Conservation (phyloP, 1,140 invertebrate species). For the Lineus longissimus region DNA sequence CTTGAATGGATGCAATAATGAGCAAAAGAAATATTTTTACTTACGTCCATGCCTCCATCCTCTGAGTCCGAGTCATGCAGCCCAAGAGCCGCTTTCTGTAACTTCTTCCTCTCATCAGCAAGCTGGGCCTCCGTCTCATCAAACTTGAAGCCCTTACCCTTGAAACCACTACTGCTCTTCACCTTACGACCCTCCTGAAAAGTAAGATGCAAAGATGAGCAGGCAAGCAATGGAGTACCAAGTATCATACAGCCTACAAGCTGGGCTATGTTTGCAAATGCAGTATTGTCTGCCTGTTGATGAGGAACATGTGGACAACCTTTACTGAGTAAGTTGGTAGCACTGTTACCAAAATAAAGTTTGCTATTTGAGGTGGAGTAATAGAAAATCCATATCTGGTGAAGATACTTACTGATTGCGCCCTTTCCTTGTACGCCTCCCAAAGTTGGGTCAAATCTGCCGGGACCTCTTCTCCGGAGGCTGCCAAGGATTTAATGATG, state of each 20-base stretch:
- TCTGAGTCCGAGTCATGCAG: conserved; percentile 97
- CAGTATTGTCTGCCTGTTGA: too few species aligned
- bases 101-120: conserved; percentile 85
- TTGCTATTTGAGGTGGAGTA: too few species aligned
- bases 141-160: conserved; percentile 98
- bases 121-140: conserved; percentile 96
- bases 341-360: too few species aligned
- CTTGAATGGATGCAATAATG: too few species aligned
- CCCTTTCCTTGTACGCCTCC: conserved; percentile 82
- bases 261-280: too few species aligned
- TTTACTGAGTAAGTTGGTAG: too few species aligned
- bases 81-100: conserved; percentile 93
- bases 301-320: too few species aligned
- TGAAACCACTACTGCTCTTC: conserved; percentile 84
- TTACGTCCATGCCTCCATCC: conserved; percentile 85
- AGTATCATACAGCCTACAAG: too few species aligned
- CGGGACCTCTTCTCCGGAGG: conserved; percentile 73
- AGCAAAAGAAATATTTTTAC: too few species aligned
- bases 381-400: too few species aligned
- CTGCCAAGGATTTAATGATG: conserved; percentile 83
- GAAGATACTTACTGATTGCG: conserved; percentile 78
- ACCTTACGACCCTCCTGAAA: conserved; percentile 78
- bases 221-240: too few species aligned
- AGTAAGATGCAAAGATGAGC: too few species aligned
- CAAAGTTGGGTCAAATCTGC: conserved; percentile 74